Evolutionary conservation across 2,888 invertebrate genomes (phyloP).

Genomic region (Rotaria socialis): DNA sequence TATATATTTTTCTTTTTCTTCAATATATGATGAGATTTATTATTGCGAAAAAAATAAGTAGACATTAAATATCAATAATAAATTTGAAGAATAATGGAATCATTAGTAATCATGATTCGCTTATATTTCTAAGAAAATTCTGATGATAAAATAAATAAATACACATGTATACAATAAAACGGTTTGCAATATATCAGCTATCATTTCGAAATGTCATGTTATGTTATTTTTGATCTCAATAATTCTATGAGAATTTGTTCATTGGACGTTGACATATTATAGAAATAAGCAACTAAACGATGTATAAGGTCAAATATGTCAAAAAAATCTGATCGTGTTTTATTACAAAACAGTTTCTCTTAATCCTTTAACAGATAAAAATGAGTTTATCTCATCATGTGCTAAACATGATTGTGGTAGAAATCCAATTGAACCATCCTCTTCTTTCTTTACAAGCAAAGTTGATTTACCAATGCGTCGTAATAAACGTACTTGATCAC

Average conservation of each 20-base stretch:
- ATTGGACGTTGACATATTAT: background rate
- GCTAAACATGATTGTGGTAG: background rate
- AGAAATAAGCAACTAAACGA: background rate
- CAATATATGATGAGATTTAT: too few relatives aligned
- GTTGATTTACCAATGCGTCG: background rate
- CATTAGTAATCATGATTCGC: background rate
- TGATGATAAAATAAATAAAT: background rate
- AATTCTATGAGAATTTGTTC: background rate
- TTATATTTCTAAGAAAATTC: background rate
- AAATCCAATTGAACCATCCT: background rate
- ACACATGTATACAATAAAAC: background rate
- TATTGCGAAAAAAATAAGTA: too few relatives aligned
- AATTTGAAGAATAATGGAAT: too few relatives aligned
- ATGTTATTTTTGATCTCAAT: background rate
- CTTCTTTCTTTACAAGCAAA: slow-evolving; percentile 20
- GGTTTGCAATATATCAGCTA: background rate
- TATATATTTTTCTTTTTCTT: too few relatives aligned
- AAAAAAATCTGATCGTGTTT: background rate
- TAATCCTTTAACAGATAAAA: slow-evolving; percentile 20
- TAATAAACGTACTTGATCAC: slow-evolving; percentile 15
- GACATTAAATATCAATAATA: too few relatives aligned
- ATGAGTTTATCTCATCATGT: slow-evolving; percentile 4
- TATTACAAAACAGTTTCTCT: slow-evolving; percentile 4
- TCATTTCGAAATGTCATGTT: background rate
- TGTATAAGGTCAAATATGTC: background rate